Conservation (phyloP, 2,888 invertebrate genomes). For the Polymixis lichenea region DNA sequence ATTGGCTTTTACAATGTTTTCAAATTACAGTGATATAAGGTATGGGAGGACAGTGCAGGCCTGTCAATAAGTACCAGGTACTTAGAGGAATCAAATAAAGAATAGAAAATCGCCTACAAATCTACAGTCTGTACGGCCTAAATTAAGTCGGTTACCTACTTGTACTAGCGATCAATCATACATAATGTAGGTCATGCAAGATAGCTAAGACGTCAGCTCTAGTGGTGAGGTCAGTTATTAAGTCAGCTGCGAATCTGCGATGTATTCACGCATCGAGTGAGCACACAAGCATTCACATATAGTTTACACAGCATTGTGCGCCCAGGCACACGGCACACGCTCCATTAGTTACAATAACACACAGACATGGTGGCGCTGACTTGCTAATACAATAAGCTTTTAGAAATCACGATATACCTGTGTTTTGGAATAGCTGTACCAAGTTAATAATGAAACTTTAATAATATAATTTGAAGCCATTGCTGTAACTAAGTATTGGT, state of each 20-base stretch:
- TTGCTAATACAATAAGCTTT: slow-evolving; percentile 9
- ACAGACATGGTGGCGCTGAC: background rate
- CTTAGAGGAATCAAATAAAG: too few relatives aligned
- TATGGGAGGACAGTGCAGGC: too few relatives aligned
- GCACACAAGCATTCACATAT: slow-evolving; percentile 5
- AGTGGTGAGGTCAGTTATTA: background rate
- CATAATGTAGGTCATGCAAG: background rate
- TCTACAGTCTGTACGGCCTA: too few relatives aligned
- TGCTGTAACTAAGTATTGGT: background rate
- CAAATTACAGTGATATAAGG: too few relatives aligned
- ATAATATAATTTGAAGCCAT: background rate
- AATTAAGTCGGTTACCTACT: background rate
- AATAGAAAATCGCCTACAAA: too few relatives aligned
- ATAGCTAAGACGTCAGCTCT: background rate
- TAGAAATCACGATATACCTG: background rate
- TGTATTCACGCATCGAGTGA: background rate
- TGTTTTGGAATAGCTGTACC: background rate
- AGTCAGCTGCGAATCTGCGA: slow-evolving; percentile 9
- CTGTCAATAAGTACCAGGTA: too few relatives aligned
- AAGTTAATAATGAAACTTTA: background rate
- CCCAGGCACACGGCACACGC: background rate
- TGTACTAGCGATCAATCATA: background rate
- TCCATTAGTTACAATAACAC: slow-evolving; percentile 22
- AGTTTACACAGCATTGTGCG: slow-evolving; percentile 3
- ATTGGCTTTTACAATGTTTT: too few relatives aligned